These are phyloP conservation scores for Athalia circularis DNA, from an alignment of 2,888 invertebrate species.

Conservation along the genomic window DNA sequence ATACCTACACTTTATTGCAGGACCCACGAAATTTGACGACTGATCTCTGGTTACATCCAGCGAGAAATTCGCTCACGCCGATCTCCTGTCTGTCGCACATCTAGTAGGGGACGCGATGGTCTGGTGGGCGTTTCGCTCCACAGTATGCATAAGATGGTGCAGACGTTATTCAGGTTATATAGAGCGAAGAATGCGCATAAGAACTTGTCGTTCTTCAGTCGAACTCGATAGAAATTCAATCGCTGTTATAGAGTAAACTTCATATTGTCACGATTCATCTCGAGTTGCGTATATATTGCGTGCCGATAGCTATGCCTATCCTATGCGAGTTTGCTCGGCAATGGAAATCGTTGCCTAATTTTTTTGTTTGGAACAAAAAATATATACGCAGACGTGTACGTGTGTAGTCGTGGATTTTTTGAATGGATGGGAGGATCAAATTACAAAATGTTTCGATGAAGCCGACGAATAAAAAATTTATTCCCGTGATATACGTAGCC, in stretches of 20 bases:
- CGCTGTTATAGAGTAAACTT: slow-evolving; percentile 17
- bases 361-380: no score
- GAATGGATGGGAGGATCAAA: no score
- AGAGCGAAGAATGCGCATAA: background rate
- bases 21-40: slow-evolving; percentile 17
- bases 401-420: no score
- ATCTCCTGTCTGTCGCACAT: no score
- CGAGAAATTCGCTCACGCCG: background rate
- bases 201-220: background rate
- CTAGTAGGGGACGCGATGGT: no score
- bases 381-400: no score
- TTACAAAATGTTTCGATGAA: no score
- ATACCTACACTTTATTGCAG: slow-evolving; percentile 29
- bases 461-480: no score
- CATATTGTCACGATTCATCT: background rate
- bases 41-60: background rate
- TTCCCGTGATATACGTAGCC: no score
- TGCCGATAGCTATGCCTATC: background rate
- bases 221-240: slow-evolving; percentile 19
- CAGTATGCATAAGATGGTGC: slow-evolving; percentile 3
- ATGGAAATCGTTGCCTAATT: no score
- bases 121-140: background rate
- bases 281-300: background rate
- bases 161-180: background rate
- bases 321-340: no score